Percentiles rank a stretch among this genome's conserved stretches.
phyloP scores from a whole-genome alignment of 2,797 vertebrate species.

The Pseudomugil gertrudae region DNA sequence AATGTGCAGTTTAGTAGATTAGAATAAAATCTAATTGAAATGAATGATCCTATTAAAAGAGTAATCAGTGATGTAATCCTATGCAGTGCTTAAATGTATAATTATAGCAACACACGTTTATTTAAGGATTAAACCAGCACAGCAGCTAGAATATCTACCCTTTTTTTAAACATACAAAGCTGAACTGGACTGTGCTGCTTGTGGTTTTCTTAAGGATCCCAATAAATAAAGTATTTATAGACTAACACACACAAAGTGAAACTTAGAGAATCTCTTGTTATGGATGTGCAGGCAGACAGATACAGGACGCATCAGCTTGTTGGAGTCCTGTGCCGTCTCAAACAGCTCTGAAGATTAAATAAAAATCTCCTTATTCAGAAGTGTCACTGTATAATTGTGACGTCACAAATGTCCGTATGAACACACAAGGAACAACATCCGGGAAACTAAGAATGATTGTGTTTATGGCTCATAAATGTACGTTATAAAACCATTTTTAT shows the following conservation, averaged over 20 bases:
- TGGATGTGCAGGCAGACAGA: background rate
- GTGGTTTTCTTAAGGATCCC: background rate
- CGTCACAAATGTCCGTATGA: background rate
- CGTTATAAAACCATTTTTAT: background rate
- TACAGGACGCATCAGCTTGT: background rate
- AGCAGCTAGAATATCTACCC: background rate
- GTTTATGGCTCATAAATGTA: background rate
- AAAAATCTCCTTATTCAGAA: background rate
- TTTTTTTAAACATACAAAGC: background rate
- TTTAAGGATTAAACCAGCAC: background rate
- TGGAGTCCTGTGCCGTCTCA: background rate
- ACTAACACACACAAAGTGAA: background rate
- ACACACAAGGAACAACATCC: background rate
- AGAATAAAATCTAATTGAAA: background rate
- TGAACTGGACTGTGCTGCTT: background rate
- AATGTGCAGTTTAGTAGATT: background rate
- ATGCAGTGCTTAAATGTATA: background rate
- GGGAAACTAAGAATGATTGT: background rate
- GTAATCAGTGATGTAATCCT: background rate
- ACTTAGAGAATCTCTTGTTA: background rate
- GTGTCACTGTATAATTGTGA: conserved; percentile 3
- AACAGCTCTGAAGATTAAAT: background rate
- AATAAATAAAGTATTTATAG: background rate
- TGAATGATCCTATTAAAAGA: conserved; percentile 1
- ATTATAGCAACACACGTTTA: background rate